Conservation (phyloP, 2,888 invertebrate genomes). For the Scaptomyza reducta region DNA sequence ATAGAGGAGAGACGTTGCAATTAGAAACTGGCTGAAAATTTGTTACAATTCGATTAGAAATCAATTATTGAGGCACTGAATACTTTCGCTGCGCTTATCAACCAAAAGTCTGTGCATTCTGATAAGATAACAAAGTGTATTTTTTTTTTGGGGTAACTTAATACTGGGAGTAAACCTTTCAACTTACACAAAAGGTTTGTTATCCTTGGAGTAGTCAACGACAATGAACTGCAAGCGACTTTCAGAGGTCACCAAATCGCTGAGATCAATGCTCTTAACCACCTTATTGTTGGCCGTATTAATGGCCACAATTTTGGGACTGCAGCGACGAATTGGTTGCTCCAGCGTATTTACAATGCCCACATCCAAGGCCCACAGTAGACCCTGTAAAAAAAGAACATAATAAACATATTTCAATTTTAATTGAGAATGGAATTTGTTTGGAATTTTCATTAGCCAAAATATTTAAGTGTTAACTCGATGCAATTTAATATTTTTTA, state of each 20-base stretch:
- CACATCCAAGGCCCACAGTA: slow-evolving; percentile 87
- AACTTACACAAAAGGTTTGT: slow-evolving; percentile 84
- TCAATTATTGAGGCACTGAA: neutral
- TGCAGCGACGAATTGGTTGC: slow-evolving; percentile 86
- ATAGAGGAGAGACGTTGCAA: neutral
- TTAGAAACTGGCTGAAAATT: neutral
- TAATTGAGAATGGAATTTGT: slow-evolving; percentile 12
- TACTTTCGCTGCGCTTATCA: slow-evolving; percentile 16
- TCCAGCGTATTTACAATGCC: slow-evolving; percentile 87
- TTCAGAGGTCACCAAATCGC: slow-evolving; percentile 84
- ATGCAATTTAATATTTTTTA: slow-evolving; percentile 8
- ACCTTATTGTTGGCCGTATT: slow-evolving; percentile 86
- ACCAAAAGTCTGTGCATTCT: neutral
- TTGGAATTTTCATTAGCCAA: slow-evolving; percentile 20
- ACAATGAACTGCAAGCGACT: slow-evolving; percentile 87
- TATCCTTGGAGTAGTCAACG: slow-evolving; percentile 86
- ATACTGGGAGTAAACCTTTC: neutral
- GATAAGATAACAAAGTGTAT: slow-evolving; percentile 13
- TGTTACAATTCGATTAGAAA: slow-evolving; percentile 2
- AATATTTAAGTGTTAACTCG: slow-evolving; percentile 20
- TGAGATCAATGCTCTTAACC: slow-evolving; percentile 86
- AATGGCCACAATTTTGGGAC: slow-evolving; percentile 87
- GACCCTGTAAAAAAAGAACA: slow-evolving; percentile 79
- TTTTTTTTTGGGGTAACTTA: neutral
- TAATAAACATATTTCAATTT: slow-evolving; percentile 23